Conservation (phyloP, 2,797 vertebrate species). For the Sorex maritimensis region DNA sequence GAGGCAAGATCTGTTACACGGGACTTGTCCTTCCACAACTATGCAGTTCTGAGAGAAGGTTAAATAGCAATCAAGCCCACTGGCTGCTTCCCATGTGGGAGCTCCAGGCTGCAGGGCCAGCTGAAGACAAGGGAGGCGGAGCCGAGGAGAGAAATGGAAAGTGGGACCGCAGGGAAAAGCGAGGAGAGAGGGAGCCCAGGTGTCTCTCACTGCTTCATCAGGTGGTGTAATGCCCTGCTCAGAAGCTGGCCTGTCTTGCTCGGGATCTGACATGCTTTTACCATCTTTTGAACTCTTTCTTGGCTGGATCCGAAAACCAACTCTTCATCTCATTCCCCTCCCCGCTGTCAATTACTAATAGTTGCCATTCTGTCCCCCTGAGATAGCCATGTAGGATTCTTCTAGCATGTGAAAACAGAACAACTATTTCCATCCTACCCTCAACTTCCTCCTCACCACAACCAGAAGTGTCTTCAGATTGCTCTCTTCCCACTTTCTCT, state of each 20-base stretch:
- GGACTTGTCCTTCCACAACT: not conserved
- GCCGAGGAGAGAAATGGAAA: not conserved
- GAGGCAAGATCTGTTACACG: not conserved
- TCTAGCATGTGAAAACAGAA: conserved; percentile 13
- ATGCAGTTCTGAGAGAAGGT: not conserved
- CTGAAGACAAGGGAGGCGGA: no score
- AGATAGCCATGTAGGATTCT: not conserved
- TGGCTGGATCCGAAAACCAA: not conserved
- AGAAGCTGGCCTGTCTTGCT: no score
- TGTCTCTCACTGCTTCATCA: not conserved
- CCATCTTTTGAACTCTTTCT: conserved; percentile 52
- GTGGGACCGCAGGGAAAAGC: not conserved
- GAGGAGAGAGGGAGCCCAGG: not conserved
- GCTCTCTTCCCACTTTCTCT: not conserved
- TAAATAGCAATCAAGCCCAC: not conserved
- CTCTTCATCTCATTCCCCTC: not conserved
- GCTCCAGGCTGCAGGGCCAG: not conserved
- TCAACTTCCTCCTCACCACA: conserved; percentile 35
- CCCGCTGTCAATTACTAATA: conserved; percentile 51
- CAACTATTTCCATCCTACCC: conserved; percentile 25
- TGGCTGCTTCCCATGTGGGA: not conserved
- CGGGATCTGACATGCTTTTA: not conserved
- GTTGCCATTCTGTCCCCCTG: not conserved
- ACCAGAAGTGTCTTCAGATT: conserved; percentile 17
- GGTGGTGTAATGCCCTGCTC: not conserved